Evolutionary conservation across 2,113 vertebrate genomes (phyloP).

Genomic region (Bos javanicus): DNA sequence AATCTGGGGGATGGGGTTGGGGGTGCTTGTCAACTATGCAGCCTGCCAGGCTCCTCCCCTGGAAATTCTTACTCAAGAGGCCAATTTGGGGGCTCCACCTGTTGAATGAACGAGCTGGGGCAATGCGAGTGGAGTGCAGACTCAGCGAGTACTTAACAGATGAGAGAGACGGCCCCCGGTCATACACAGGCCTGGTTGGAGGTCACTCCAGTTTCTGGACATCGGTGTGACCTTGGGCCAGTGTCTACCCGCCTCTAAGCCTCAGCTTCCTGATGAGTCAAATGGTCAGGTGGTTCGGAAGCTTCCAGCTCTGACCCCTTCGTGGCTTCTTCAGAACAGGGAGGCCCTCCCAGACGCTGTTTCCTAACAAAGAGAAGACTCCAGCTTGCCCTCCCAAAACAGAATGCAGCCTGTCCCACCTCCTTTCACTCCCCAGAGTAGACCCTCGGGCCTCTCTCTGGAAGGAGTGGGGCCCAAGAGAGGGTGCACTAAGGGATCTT

Average conservation of each 20-base stretch:
- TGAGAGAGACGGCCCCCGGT: fast-evolving
- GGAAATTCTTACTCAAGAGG: not conserved
- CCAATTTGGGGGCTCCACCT: not conserved
- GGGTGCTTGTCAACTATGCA: fast-evolving
- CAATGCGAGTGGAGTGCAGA: fast-evolving
- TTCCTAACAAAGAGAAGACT: not conserved
- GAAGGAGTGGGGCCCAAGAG: fast-evolving
- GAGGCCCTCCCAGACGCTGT: not conserved
- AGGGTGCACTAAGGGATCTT: not conserved
- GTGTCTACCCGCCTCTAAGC: not conserved
- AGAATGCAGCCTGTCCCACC: not conserved
- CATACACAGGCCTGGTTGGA: fast-evolving
- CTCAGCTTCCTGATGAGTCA: not conserved
- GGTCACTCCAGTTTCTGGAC: not conserved
- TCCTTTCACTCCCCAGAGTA: not conserved
- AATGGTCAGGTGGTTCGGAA: not conserved
- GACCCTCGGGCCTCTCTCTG: fast-evolving
- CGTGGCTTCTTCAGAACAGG: not conserved
- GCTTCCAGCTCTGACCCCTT: not conserved
- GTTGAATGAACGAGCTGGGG: not conserved
- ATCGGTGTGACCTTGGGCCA: not conserved
- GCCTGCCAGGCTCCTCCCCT: not conserved
- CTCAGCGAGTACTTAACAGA: not conserved
- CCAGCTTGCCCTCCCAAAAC: not conserved
- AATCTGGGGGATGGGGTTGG: fast-evolving